A percentile compares a stretch with the other conserved stretches of the same genome.
Conservation (phyloP, 2,888 invertebrate species). For the Altica lythri region DNA sequence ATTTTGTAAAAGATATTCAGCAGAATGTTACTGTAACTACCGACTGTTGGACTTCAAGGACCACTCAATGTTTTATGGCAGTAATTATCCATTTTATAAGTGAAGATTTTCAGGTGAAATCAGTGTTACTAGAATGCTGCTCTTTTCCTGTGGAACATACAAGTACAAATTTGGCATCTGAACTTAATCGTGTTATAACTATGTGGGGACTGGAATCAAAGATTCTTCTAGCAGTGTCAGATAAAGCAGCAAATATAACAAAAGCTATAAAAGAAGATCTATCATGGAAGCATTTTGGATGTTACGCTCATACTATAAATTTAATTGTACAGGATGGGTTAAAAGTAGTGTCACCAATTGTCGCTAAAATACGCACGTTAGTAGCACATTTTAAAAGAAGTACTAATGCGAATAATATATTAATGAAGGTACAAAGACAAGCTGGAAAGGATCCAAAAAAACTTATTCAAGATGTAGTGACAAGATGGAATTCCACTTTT, state of each 20-base stretch:
- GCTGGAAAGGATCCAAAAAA: constrained; percentile 22
- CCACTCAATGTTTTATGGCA: constrained; percentile 39
- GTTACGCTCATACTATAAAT: constrained; percentile 39
- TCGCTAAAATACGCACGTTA: no score
- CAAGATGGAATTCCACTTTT: constrained; percentile 39
- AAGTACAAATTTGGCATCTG: constrained; percentile 38
- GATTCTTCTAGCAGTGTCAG: constrained; percentile 34
- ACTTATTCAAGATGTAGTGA: constrained; percentile 33
- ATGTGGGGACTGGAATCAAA: constrained; percentile 38
- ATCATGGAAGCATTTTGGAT: constrained; percentile 36
- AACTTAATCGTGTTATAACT: no score
- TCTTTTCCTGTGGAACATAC: constrained; percentile 36
- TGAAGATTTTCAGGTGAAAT: constrained; percentile 38
- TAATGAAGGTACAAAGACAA: constrained; percentile 22
- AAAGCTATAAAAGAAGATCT: constrained; percentile 32
- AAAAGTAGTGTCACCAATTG: background rate
- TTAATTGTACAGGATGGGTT: constrained; percentile 21
- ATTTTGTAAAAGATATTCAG: no score
- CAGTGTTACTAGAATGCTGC: constrained; percentile 38
- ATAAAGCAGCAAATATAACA: constrained; percentile 39
- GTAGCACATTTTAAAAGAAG: constrained; percentile 44
- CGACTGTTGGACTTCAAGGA: constrained; percentile 47
- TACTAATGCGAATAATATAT: constrained; percentile 18
- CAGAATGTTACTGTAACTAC: constrained; percentile 40
- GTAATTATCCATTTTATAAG: constrained; percentile 42